These are phyloP conservation scores for Machimus rusticus DNA, from an alignment of 2,888 invertebrate genomes.

Conservation along the genomic window DNA sequence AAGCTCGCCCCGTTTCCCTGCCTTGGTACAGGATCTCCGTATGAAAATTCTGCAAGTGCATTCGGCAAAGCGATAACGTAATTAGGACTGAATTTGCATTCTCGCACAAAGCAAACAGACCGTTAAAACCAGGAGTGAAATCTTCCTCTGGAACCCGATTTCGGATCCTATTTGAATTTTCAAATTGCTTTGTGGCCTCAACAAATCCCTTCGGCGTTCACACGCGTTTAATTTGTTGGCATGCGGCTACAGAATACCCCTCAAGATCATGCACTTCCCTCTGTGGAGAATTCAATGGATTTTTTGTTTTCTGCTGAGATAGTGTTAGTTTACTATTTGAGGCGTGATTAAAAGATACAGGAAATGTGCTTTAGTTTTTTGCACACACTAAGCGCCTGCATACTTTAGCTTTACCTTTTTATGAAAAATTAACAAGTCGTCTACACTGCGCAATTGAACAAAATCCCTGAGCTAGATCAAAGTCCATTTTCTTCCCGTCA, in stretches of 20 bases:
- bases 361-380: not conserved
- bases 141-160: slow-evolving; percentile 8
- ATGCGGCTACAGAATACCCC: slow-evolving; percentile 6
- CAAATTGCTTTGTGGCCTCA: slow-evolving; percentile 49
- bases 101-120: slow-evolving; percentile 33
- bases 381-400: not conserved
- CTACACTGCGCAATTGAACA: too few relatives aligned
- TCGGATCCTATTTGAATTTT: slow-evolving; percentile 46
- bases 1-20: not conserved
- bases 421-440: not conserved
- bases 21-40: not conserved
- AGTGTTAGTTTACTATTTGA: not conserved
- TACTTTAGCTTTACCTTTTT: not conserved
- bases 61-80: slow-evolving; percentile 32
- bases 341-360: slow-evolving; percentile 3
- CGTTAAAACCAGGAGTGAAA: slow-evolving; percentile 30
- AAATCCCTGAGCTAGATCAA: too few relatives aligned
- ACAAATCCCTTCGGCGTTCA: slow-evolving; percentile 48
- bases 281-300: not conserved
- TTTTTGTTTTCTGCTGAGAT: not conserved
- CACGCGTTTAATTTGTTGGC: slow-evolving; percentile 47
- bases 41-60: slow-evolving; percentile 19
- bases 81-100: slow-evolving; percentile 42
- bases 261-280: not conserved
- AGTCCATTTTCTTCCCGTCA: too few relatives aligned